Conservation (phyloP, 1,140 invertebrate species). For the Ips nitidus region DNA sequence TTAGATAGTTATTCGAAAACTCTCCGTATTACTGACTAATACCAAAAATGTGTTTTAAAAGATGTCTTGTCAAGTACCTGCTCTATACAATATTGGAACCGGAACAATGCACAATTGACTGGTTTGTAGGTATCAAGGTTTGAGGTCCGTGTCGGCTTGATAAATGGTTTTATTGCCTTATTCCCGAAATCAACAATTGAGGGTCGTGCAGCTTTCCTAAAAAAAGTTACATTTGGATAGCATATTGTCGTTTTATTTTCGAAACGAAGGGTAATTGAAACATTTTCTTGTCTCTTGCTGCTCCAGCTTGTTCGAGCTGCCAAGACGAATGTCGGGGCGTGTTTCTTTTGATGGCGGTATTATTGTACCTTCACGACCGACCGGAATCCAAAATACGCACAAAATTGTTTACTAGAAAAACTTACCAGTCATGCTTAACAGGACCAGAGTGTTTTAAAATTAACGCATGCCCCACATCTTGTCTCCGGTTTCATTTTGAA, state of each 20-base stretch:
- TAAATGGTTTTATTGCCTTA: constrained; percentile 27
- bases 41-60: constrained; percentile 13
- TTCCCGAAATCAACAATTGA: constrained; percentile 7
- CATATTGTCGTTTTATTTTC: constrained; percentile 11
- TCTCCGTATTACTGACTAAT: not conserved
- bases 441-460: constrained; percentile 16
- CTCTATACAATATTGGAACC: constrained; percentile 12
- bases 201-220: not conserved
- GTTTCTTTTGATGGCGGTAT: constrained; percentile 18
- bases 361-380: constrained; percentile 10
- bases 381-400: constrained; percentile 30
- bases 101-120: constrained; percentile 6
- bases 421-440: constrained; percentile 17
- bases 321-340: constrained; percentile 7
- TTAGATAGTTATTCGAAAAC: not conserved
- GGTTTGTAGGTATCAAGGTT: constrained; percentile 12
- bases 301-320: not conserved
- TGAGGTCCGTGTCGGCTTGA: not conserved
- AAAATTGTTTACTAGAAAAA: constrained; percentile 32
- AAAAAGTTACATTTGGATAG: constrained; percentile 5
- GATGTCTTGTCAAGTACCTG: constrained; percentile 29
- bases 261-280: not conserved
- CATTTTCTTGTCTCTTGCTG: not conserved
- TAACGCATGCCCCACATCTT: constrained; percentile 28
- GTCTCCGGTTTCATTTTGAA: not conserved